Conservation (phyloP, 2,113 vertebrate species). For the Platichthys stellatus region DNA sequence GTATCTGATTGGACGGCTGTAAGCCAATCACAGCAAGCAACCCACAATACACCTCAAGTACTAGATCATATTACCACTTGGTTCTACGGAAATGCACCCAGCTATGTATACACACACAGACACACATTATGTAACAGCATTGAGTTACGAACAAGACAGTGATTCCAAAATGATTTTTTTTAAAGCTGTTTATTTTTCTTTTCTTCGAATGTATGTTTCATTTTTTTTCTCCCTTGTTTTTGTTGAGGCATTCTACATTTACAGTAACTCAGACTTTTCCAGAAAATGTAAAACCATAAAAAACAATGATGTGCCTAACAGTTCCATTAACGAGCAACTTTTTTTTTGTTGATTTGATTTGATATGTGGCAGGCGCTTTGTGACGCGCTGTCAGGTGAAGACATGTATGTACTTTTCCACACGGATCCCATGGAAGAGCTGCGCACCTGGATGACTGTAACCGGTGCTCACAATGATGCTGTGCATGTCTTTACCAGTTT, state of each 20-base stretch:
- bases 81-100: slow-evolving; percentile 53
- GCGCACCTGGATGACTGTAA: slow-evolving; percentile 63
- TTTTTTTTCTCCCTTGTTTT: slow-evolving; percentile 57
- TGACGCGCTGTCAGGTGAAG: slow-evolving; percentile 72
- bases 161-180: slow-evolving; percentile 78
- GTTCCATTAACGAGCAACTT: slow-evolving; percentile 77
- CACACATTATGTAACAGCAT: slow-evolving; percentile 65
- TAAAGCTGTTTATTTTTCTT: slow-evolving; percentile 65
- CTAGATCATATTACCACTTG: slow-evolving; percentile 56
- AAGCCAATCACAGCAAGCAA: slow-evolving; percentile 39
- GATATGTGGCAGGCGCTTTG: slow-evolving; percentile 75
- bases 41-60: slow-evolving; percentile 63
- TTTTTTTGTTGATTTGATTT: slow-evolving; percentile 55
- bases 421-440: slow-evolving; percentile 75
- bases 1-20: slow-evolving; percentile 87
- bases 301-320: slow-evolving; percentile 88
- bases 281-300: slow-evolving; percentile 83
- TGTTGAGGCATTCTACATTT: slow-evolving; percentile 77
- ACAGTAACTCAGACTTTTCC: slow-evolving; percentile 78
- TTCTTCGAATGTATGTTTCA: slow-evolving; percentile 48
- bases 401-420: slow-evolving; percentile 78
- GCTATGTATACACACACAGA: slow-evolving; percentile 36
- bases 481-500: slow-evolving; percentile 85
- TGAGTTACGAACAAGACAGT: slow-evolving; percentile 73
- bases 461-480: slow-evolving; percentile 80